These are phyloP conservation scores for Perizoma flavofasciatum DNA, from an alignment of 2,888 invertebrate species.

Conservation along the genomic window DNA sequence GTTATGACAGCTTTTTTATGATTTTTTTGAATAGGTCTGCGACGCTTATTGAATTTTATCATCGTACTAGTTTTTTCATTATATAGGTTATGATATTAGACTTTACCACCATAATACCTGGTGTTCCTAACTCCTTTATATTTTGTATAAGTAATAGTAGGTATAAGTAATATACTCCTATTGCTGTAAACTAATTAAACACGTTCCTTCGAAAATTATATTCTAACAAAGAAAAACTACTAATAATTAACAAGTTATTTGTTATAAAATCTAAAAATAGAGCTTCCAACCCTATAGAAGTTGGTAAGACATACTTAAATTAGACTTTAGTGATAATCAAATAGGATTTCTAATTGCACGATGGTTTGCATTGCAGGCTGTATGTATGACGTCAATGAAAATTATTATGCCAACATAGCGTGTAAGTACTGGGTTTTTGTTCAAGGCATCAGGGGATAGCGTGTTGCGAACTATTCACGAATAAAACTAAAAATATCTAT, in stretches of 20 bases:
- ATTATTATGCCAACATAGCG: slow-evolving; percentile 50
- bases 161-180: too few species aligned
- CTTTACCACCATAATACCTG: too few species aligned
- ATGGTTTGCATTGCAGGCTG: slow-evolving; percentile 34
- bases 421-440: slow-evolving; percentile 25
- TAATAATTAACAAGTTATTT: slow-evolving; percentile 21
- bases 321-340: slow-evolving; percentile 31
- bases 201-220: too few species aligned
- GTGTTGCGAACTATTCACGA: slow-evolving; percentile 31
- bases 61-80: too few species aligned
- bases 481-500: slow-evolving; percentile 44
- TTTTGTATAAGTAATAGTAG: too few species aligned
- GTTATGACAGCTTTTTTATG: too few species aligned
- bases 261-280: slow-evolving; percentile 23
- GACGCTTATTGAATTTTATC: too few species aligned
- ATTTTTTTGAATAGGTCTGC: too few species aligned
- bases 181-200: too few species aligned
- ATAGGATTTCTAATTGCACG: slow-evolving; percentile 33
- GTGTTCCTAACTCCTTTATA: too few species aligned
- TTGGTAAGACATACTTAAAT: slow-evolving; percentile 19
- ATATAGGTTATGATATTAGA: too few species aligned
- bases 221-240: slow-evolving; percentile 23
- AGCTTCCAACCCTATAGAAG: slow-evolving; percentile 2
- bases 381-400: slow-evolving; percentile 65
- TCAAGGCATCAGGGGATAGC: slow-evolving; percentile 29